phyloP scores from a whole-genome alignment of 2,797 vertebrate species.

The Hipposideros larvatus region DNA sequence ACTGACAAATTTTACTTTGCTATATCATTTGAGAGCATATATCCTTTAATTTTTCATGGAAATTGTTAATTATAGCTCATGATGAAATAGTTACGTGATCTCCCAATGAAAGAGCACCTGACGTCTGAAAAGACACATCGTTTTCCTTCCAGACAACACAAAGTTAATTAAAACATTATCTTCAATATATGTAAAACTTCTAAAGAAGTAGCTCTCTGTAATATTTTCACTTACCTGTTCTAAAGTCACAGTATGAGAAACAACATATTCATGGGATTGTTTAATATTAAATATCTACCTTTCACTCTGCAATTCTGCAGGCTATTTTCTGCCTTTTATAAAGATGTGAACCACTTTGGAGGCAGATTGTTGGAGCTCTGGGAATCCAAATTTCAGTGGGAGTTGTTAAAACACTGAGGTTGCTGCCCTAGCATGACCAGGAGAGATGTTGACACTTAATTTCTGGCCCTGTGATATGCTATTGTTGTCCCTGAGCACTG shows the following conservation, averaged over 20 bases:
- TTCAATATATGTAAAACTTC: neutral
- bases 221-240: slow-evolving; percentile 65
- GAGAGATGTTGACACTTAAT: neutral
- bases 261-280: neutral
- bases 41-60: neutral
- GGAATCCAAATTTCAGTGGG: slow-evolving; percentile 67
- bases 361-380: neutral
- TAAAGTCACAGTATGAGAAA: neutral
- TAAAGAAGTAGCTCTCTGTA: neutral
- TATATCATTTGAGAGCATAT: neutral
- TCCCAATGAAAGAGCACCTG: neutral
- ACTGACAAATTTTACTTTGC: neutral
- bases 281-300: neutral
- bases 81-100: neutral
- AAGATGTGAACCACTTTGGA: slow-evolving; percentile 10
- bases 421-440: neutral
- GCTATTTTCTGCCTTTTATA: slow-evolving; percentile 22
- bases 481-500: neutral
- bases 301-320: neutral
- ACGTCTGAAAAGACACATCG: neutral
- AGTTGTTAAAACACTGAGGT: slow-evolving; percentile 42
- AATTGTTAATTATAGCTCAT: neutral
- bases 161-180: slow-evolving; percentile 2
- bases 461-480: neutral
- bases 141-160: neutral